Conservation (phyloP, 35 echinoderm and acorn worm species). For the Apostichopus californicus region DNA sequence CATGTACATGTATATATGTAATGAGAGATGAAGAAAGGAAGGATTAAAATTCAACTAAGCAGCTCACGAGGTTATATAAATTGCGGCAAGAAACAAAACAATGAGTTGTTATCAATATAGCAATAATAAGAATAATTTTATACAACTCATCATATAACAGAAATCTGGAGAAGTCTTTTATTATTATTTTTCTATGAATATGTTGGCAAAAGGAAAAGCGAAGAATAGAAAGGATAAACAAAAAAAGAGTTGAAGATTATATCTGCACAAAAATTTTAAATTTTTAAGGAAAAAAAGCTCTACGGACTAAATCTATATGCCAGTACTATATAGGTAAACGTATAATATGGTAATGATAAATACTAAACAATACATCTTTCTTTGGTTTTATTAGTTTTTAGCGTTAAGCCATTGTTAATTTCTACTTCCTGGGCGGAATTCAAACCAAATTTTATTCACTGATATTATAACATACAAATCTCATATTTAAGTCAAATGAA, state of each 20-base stretch:
- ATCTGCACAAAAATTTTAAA: not conserved
- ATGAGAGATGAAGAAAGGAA: too few species aligned
- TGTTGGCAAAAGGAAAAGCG: not conserved
- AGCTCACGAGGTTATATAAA: too few species aligned
- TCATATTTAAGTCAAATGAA: constrained; percentile 13
- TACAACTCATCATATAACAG: too few species aligned
- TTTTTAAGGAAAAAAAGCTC: constrained; percentile 8
- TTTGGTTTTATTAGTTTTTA: constrained; percentile 39
- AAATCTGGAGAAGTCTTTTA: too few species aligned
- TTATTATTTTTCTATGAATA: not conserved
- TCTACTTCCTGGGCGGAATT: constrained; percentile 39
- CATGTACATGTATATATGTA: too few species aligned
- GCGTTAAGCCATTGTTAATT: constrained; percentile 16
- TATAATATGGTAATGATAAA: constrained; percentile 12
- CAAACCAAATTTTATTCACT: constrained; percentile 19
- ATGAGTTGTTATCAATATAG: too few species aligned
- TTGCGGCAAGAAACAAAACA: too few species aligned
- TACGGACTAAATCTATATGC: constrained; percentile 16
- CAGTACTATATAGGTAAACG: not conserved
- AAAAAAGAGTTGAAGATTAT: not conserved
- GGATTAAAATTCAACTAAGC: too few species aligned
- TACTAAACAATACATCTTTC: constrained; percentile 26
- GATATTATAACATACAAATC: constrained; percentile 27
- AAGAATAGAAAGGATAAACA: not conserved
- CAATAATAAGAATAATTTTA: too few species aligned